Percentiles rank a stretch among this genome's conserved stretches.
These are phyloP conservation scores for Pyrocoelia pectoralis DNA, from an alignment of 2,888 invertebrate genomes.

Conservation along the genomic window DNA sequence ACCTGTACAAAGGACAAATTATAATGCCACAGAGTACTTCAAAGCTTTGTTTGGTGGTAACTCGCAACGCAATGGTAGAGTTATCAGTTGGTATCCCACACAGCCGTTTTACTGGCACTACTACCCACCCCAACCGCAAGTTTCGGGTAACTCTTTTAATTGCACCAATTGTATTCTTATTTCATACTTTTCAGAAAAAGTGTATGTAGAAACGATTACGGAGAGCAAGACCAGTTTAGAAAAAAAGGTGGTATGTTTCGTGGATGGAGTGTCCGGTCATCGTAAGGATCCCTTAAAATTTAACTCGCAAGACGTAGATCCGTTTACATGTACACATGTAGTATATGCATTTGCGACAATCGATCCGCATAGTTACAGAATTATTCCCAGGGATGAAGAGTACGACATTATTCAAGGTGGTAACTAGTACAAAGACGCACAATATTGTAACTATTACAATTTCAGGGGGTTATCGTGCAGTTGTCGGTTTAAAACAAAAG, in stretches of 20 bases:
- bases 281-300: constrained; percentile 73
- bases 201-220: constrained; percentile 19
- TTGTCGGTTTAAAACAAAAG: constrained; percentile 71
- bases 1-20: not conserved
- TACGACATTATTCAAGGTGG: constrained; percentile 75
- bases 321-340: constrained; percentile 75
- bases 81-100: not conserved
- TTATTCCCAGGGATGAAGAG: constrained; percentile 72
- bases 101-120: not conserved
- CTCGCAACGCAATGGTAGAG: not conserved
- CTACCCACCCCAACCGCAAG: not conserved
- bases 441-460: not conserved
- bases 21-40: not conserved
- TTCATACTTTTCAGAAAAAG: constrained; percentile 18
- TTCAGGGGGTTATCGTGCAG: constrained; percentile 75
- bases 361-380: constrained; percentile 69
- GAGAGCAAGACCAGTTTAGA: constrained; percentile 23
- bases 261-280: constrained; percentile 73
- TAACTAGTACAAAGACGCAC: not conserved
- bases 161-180: not conserved
- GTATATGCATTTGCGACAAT: constrained; percentile 77
- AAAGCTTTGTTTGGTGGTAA: not conserved
- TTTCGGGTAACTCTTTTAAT: not conserved
- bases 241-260: constrained; percentile 71
- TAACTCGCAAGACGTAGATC: constrained; percentile 69